A percentile compares a stretch with the other conserved stretches of the same genome.
These are phyloP conservation scores for Netelia fuscicornis DNA, from an alignment of 2,888 invertebrate genomes.

Conservation along the genomic window DNA sequence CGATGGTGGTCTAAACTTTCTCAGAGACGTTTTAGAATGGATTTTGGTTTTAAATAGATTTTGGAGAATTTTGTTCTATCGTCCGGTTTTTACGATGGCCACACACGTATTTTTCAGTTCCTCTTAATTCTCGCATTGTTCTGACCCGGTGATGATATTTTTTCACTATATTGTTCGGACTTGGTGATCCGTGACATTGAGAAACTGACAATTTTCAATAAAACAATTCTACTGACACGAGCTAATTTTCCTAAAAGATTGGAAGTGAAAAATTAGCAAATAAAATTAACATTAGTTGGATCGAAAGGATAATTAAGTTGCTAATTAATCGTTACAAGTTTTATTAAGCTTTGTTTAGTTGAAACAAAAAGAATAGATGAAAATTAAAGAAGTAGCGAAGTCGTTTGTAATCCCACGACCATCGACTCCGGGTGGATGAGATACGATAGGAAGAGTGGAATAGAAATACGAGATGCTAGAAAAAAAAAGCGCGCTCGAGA, in stretches of 20 bases:
- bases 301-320: no score
- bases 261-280: no score
- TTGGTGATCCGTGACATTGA: not conserved
- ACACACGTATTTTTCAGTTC: not conserved
- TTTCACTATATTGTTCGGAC: not conserved
- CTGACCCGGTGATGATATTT: not conserved
- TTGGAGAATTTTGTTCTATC: not conserved
- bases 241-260: no score
- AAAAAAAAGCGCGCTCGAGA: not conserved
- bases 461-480: conserved; percentile 47
- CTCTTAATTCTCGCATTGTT: not conserved
- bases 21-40: not conserved
- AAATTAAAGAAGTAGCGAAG: not conserved
- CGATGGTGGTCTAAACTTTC: not conserved
- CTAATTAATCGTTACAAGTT: conserved; percentile 45
- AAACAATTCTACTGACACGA: no score
- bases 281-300: no score
- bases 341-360: conserved; percentile 32
- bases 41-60: not conserved
- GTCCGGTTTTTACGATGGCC: not conserved
- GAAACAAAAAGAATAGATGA: conserved; percentile 11
- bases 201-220: no score
- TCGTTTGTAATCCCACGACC: conserved; percentile 63
- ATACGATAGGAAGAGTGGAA: conserved; percentile 57
- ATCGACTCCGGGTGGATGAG: conserved; percentile 49